Evolutionary conservation across 2,113 vertebrate genomes (phyloP).

Genomic region (Thalassoma bifasciatum): DNA sequence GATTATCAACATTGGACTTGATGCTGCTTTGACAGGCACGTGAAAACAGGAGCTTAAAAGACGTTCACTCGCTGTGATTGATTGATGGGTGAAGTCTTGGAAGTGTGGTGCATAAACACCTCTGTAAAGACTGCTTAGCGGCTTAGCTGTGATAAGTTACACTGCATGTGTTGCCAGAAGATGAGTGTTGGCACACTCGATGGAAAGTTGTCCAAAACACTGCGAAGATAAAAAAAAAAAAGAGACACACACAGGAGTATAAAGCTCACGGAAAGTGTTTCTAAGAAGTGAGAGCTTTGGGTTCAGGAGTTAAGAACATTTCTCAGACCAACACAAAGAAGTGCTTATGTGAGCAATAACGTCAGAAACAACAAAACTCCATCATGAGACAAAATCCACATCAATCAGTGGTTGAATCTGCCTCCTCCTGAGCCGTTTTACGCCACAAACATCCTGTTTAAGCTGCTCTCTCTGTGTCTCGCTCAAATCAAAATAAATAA

Average conservation of each 20-base stretch:
- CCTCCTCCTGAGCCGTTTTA: slow-evolving; percentile 1
- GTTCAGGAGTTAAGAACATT: too few species aligned
- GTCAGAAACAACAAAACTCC: not conserved
- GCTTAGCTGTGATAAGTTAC: not conserved
- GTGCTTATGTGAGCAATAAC: not conserved
- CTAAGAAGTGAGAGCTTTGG: not conserved
- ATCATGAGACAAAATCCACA: not conserved
- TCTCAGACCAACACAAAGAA: too few species aligned
- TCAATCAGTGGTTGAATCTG: not conserved
- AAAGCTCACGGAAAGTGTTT: not conserved
- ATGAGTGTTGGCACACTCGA: not conserved
- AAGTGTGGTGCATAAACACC: slow-evolving; percentile 5
- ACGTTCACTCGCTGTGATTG: not conserved
- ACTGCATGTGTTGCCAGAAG: not conserved
- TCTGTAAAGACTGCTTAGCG: not conserved
- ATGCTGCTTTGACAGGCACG: not conserved
- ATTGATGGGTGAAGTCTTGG: slow-evolving; percentile 32
- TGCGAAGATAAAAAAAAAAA: not conserved
- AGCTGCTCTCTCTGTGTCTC: not conserved
- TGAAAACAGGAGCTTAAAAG: slow-evolving; percentile 1
- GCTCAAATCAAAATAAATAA: not conserved
- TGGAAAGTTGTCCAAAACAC: not conserved
- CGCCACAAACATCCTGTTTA: not conserved
- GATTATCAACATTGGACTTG: not conserved
- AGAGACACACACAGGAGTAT: too few species aligned